Evolutionary conservation across 2,113 vertebrate genomes (phyloP), one percentile per base, ranked within the genome.

Genomic region (Orycteropus afer): DNA sequence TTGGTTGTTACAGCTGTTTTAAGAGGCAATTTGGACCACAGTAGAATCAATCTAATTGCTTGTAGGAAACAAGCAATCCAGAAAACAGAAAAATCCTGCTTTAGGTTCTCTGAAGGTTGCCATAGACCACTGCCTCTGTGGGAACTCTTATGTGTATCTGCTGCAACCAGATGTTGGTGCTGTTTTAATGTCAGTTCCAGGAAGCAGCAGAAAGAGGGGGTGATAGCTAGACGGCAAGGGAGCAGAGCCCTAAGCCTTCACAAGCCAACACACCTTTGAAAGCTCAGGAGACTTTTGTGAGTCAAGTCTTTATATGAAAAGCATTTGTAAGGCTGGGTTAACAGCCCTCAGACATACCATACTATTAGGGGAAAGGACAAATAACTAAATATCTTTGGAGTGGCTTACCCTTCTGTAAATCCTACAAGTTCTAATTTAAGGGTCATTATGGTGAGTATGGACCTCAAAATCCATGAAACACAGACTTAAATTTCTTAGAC

Each of bases 1-100:
- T 89, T 61, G 71, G 51, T 89, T 84, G 86, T 95, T 89, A 69
- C 86, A 77, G 91, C 87, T 96, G 91, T 86, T 93, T 83, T 73
- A 83, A 90, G 79, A 83, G 86, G 86, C 83, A 73, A 27, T 95
- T 96, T 94, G 86, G 79, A 91, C 77, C 94, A 53, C 47, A 77
- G 82, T 59, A 23, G 85, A 95, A n/a, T 73, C 57, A 17, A 65
- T 29, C 17, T 89, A 65, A 95, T 92, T 55, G 40, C 79, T 91
- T 81, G 67, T 86, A 61, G 83, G 88, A 69, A 79, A 79, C 1
- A 37, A 65, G n/a, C 63, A 49, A 90, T 74, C 45, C 17, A 77
- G 89, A 55, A 95, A 86, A 83, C 42, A 49, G 55, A 17, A 51
- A 42, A 53, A 32, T 5, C 2, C 45, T 9, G 23, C 47, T 7